Base-by-base conservation (phyloP, 2,888 invertebrate genomes). In the Thecophora atra region DNA sequence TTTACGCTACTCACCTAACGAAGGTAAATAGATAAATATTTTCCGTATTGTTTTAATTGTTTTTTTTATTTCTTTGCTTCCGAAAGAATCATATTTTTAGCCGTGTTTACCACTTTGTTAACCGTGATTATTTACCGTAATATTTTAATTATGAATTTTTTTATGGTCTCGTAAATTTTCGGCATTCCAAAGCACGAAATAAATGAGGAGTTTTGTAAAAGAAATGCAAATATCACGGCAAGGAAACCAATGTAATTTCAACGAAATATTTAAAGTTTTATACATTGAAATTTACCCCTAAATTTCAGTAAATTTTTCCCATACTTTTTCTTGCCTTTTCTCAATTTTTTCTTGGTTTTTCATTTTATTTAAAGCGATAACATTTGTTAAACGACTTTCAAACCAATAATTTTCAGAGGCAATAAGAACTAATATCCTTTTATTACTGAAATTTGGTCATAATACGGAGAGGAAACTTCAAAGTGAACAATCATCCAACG, bases 131-230 rank as follows among this genome's bases (percentile, higher is more conserved):
- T 70, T 70, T 70, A n/a, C 64, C 37, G 51, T 7, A 52, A 19
- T 67, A 56, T 47, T 71, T 71, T 64, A 65, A 65, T 77, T 75
- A 73, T 77, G 74, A 75, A 74, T 76, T 77, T 75, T 77, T 37
- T 83, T 83, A 82, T 82, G 83, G 83, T 83, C 83, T 83, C 78
- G 79, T 64, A 21, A 63, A 70, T 73, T 7, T 44, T 44, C n/a
- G n/a, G n/a, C 3, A 37, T 37, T 37, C 11, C 37, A 11, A 2
- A 37, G 37, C 37, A 37, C 37, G 11, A 37, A 37, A 37, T 1
- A 6, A 37, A 37, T 37, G 37, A 8, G 1, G 37, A 11, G n/a
- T n/a, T n/a, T n/a, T n/a, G n/a, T n/a, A n/a, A 4, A 7, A 4
- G 4, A 47, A 11, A 47, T 4, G 47, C 47, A 47, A 47, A 47